Evolutionary conservation across 1,140 invertebrate species (phyloP).

Genomic region (Cheumatopsyche charites): DNA sequence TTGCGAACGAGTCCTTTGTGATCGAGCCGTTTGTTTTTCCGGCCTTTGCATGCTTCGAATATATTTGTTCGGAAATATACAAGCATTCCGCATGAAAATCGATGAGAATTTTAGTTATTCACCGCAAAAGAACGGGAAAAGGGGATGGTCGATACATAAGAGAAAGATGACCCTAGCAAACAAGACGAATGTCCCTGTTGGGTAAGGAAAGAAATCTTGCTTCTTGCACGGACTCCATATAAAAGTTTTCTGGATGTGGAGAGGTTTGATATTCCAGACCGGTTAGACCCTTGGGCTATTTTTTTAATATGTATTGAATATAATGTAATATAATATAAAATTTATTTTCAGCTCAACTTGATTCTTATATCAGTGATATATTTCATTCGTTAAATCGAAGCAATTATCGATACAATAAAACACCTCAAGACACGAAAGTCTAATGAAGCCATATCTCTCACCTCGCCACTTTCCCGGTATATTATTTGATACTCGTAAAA

Average conservation of each 20-base stretch:
- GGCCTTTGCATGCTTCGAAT: neutral
- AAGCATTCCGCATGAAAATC: neutral
- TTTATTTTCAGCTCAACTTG: neutral
- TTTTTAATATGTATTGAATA: neutral
- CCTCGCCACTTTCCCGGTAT: no score
- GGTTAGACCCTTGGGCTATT: neutral
- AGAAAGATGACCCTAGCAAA: neutral
- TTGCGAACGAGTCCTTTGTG: neutral
- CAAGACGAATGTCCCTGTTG: conserved; percentile 4
- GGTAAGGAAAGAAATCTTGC: neutral
- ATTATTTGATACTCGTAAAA: no score
- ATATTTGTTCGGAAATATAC: neutral
- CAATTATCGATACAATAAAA: neutral
- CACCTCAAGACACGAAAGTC: neutral
- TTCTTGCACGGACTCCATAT: neutral
- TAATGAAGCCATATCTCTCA: neutral
- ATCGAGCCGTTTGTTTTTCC: neutral
- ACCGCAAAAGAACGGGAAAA: neutral
- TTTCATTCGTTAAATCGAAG: neutral
- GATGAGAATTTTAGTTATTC: neutral
- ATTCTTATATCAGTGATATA: neutral
- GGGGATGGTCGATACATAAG: neutral
- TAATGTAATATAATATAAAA: neutral
- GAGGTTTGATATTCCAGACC: neutral
- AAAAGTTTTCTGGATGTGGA: neutral